phyloP scores from a whole-genome alignment of 2,888 invertebrate species.

The Schrankia costaestrigalis region DNA sequence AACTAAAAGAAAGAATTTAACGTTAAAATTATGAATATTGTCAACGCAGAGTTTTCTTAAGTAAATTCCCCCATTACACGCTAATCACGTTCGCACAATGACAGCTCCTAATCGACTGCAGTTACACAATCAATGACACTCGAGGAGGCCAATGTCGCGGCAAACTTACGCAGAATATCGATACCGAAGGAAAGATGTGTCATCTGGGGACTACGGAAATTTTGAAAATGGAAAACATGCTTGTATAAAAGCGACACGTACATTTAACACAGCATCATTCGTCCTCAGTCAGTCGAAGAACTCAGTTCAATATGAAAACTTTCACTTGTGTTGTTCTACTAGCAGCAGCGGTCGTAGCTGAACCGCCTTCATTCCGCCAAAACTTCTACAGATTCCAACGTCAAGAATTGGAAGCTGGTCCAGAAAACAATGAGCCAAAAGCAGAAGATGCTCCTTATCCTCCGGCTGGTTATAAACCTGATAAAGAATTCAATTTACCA shows the following conservation, averaged over 20 bases:
- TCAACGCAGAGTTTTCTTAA: conserved; percentile 55
- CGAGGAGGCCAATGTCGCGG: conserved; percentile 73
- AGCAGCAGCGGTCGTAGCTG: conserved; percentile 55
- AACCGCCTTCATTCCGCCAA: conserved; percentile 59
- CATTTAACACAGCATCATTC: conserved; percentile 63
- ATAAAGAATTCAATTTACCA: conserved; percentile 61
- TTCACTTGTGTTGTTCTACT: conserved; percentile 57
- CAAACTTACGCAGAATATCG: conserved; percentile 66
- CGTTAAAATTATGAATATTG: conserved; percentile 67
- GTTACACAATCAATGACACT: conserved; percentile 68
- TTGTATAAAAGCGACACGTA: conserved; percentile 60
- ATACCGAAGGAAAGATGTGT: conserved; percentile 58
- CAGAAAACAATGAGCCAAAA: conserved; percentile 26
- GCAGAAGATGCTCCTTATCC: conserved; percentile 58
- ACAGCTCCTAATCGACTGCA: conserved; percentile 67
- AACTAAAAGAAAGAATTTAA: conserved; percentile 41
- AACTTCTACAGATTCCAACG: conserved; percentile 50
- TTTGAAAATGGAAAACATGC: conserved; percentile 28
- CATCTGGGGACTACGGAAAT: conserved; percentile 69
- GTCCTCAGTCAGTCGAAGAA: conserved; percentile 50
- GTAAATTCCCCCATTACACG: conserved; percentile 40
- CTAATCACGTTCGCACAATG: conserved; percentile 70
- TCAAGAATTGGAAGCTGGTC: conserved; percentile 49
- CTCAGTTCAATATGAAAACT: conserved; percentile 51
- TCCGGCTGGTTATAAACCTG: conserved; percentile 61